Evolutionary conservation across 23 tunicate genomes (phyloP).

Genomic region (Styela plicata): DNA sequence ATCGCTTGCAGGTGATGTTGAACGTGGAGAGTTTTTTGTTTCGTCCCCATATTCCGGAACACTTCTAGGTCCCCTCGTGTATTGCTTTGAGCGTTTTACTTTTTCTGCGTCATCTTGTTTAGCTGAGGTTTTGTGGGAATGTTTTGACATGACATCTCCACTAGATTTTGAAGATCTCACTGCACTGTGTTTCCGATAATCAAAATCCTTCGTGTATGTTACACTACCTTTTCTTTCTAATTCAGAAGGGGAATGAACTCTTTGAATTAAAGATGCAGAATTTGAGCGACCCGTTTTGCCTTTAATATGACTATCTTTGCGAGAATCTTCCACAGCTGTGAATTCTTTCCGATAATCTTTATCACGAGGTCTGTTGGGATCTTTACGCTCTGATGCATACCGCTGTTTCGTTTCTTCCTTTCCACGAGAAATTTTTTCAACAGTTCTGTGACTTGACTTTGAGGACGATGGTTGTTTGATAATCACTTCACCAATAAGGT

Average conservation of each 20-base stretch:
- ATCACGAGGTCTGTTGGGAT: slow-evolving; percentile 4
- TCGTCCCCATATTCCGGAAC: neutral
- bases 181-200: slow-evolving; percentile 19
- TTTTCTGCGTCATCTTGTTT: neutral
- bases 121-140: neutral
- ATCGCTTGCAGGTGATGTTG: slow-evolving; percentile 1
- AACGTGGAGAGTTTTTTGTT: neutral
- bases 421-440: neutral
- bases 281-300: neutral
- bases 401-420: neutral
- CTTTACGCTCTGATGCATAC: neutral
- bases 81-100: neutral
- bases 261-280: slow-evolving; percentile 10
- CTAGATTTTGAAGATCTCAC: slow-evolving; percentile 17
- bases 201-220: slow-evolving; percentile 21
- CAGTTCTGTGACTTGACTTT: neutral
- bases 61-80: neutral
- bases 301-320: neutral
- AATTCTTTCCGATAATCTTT: slow-evolving; percentile 24
- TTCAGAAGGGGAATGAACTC: slow-evolving; percentile 16
- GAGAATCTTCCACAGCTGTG: neutral
- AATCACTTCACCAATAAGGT: slow-evolving; percentile 75
- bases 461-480: slow-evolving; percentile 64
- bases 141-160: neutral
- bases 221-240: neutral